A percentile compares a stretch with the other conserved stretches of the same genome.
Evolutionary conservation across 2,888 invertebrate species (phyloP).

Genomic region (Gastrophysa polygoni): DNA sequence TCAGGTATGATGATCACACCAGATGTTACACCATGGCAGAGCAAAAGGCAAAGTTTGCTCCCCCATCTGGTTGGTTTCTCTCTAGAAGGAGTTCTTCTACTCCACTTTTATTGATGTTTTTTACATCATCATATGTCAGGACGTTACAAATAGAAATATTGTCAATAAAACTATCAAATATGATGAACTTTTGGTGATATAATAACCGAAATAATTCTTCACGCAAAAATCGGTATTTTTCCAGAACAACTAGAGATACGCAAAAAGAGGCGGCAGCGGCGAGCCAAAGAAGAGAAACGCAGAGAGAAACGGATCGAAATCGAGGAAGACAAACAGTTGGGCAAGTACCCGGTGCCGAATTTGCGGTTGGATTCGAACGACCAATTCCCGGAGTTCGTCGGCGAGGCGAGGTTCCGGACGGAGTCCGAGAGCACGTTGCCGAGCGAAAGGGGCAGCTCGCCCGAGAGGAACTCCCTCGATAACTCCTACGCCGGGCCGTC

Average conservation of each 20-base stretch:
- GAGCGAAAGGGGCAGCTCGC: slow-evolving; percentile 48
- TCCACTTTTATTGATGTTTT: too few relatives aligned
- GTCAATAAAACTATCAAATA: too few relatives aligned
- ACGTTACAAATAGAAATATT: too few relatives aligned
- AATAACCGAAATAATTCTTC: too few relatives aligned
- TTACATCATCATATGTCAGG: too few relatives aligned
- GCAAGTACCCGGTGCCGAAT: slow-evolving; percentile 66
- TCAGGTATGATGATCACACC: too few relatives aligned
- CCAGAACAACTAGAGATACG: slow-evolving; percentile 76
- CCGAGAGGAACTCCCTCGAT: slow-evolving; percentile 36
- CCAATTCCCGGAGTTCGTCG: slow-evolving; percentile 61
- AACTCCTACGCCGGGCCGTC: slow-evolving; percentile 57
- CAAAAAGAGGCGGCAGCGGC: slow-evolving; percentile 70
- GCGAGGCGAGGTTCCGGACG: slow-evolving; percentile 35
- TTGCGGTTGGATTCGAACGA: slow-evolving; percentile 69
- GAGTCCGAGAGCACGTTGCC: slow-evolving; percentile 45
- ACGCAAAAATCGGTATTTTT: slow-evolving; percentile 18
- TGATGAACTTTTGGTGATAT: too few relatives aligned
- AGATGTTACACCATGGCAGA: too few relatives aligned
- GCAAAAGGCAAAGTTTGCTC: too few relatives aligned
- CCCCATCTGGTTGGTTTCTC: too few relatives aligned
- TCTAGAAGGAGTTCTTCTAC: too few relatives aligned
- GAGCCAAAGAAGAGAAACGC: slow-evolving; percentile 77
- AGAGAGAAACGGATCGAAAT: slow-evolving; percentile 78
- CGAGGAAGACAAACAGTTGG: slow-evolving; percentile 74